Evolutionary conservation across 2,888 invertebrate genomes (phyloP).

Genomic region (Geophilus truncorum): DNA sequence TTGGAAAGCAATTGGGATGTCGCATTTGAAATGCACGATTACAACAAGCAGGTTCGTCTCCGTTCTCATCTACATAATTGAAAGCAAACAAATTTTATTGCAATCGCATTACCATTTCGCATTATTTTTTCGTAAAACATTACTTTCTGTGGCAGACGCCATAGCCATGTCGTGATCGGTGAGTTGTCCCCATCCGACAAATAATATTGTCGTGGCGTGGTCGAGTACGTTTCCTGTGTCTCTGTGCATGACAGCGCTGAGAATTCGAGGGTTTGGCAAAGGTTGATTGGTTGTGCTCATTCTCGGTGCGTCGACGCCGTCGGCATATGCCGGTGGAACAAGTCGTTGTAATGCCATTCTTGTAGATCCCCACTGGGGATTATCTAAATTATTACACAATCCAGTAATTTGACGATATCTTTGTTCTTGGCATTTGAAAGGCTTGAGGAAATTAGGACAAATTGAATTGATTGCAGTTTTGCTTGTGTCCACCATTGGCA

Average conservation of each 20-base stretch:
- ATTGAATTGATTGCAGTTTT: constrained; percentile 46
- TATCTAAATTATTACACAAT: constrained; percentile 50
- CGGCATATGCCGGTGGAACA: constrained; percentile 42
- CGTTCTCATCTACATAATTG: constrained; percentile 36
- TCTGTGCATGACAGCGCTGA: constrained; percentile 85
- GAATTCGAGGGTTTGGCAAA: constrained; percentile 73
- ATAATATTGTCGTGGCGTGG: constrained; percentile 88
- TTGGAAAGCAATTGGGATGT: constrained; percentile 43
- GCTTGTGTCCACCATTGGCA: constrained; percentile 48
- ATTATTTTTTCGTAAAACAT: background rate
- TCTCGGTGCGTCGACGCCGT: constrained; percentile 59
- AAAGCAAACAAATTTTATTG: background rate
- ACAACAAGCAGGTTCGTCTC: constrained; percentile 37
- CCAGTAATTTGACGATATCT: constrained; percentile 48
- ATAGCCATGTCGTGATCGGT: constrained; percentile 79
- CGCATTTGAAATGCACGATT: constrained; percentile 37
- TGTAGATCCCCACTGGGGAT: constrained; percentile 50
- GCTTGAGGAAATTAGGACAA: constrained; percentile 47
- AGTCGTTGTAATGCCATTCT: constrained; percentile 42
- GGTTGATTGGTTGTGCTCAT: constrained; percentile 70
- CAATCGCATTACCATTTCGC: no score
- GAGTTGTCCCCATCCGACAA: constrained; percentile 91
- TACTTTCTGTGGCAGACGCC: constrained; percentile 41
- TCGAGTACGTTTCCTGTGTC: constrained; percentile 83
- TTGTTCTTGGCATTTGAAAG: constrained; percentile 43